Base-by-base conservation (phyloP, 2,797 vertebrate genomes). In the Tiaroga cobitis region DNA sequence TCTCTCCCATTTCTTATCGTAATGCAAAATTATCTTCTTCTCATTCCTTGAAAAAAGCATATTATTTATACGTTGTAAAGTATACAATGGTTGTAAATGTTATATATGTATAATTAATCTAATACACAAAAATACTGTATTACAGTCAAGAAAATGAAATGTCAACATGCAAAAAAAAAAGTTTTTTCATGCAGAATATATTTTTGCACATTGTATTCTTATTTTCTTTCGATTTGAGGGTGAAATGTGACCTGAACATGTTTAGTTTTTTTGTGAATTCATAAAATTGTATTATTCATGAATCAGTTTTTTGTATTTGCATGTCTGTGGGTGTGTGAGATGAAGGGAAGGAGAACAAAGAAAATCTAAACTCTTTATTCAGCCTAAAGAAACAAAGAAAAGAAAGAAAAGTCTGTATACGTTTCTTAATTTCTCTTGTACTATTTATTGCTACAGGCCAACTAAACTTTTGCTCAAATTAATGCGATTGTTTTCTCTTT, bases 271-370 rank as follows among this genome's bases (percentile, higher is more conserved):
- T 29, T 65, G n/a, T 24, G 41, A 18, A 49, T 67, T 80, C 26
- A 51, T 32, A 29, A 16, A 32, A 32, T 41, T 34, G 11, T 51
- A 68, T 68, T 68, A 80, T 51, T 80, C 61, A 67, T 80, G 26
- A 19, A 26, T 69, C 4, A 3, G 21, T 49, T 39, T 34, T 81
- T 24, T 70, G 34, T 83, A 74, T 61, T 61, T 65, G 37, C 43
- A 63, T 74, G 37, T 82, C 18, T 74, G 51, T 76, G 29, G 65
- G 29, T 39, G 43, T 72, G 26, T 63, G 77, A 63, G 29, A 80
- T 39, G 46, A 61, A 29, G 56, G 49, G 21, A 84, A n/a, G 4
- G 2, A 68, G n/a, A 69, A 84, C 43, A 76, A 37, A 84, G 61
- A 73, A 8, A 32, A 63, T 72, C 68, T 79, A 15, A 77, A 46